phyloP scores from a whole-genome alignment of 1,140 invertebrate genomes.

The Plutomurus gul region DNA sequence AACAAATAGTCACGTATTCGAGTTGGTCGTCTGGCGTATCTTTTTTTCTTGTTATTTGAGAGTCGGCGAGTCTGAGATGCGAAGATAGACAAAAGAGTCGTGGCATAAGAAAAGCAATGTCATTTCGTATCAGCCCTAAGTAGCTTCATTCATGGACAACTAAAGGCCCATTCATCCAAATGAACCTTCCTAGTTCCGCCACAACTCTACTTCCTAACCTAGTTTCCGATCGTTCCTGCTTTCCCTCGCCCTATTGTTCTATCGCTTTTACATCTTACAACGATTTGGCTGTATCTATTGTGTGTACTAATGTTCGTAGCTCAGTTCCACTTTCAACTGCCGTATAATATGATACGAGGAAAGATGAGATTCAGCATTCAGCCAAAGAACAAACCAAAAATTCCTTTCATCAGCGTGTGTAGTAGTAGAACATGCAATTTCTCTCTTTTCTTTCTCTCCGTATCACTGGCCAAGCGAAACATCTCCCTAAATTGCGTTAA shows the following conservation, averaged over 20 bases:
- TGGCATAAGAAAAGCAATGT: not conserved
- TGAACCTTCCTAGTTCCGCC: not conserved
- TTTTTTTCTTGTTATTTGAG: not conserved
- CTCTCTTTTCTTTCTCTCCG: too few relatives aligned
- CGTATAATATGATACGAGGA: too few relatives aligned
- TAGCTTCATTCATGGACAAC: conserved; percentile 1
- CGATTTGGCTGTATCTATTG: not conserved
- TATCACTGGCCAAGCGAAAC: too few relatives aligned
- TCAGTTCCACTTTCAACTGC: not conserved
- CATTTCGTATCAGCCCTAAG: not conserved
- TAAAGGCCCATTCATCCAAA: conserved; percentile 1
- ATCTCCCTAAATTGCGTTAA: too few relatives aligned
- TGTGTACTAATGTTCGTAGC: not conserved
- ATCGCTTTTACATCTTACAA: conserved; percentile 2
- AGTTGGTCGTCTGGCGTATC: not conserved
- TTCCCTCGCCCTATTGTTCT: not conserved
- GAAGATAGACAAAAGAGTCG: not conserved
- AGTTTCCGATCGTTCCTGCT: conserved; percentile 1
- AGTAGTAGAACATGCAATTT: too few relatives aligned
- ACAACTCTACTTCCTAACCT: conserved; percentile 6
- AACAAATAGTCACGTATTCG: too few relatives aligned
- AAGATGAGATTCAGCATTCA: too few relatives aligned
- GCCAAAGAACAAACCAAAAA: too few relatives aligned
- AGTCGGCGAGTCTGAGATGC: not conserved
- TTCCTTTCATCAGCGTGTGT: too few relatives aligned